Percentiles rank a stretch among this genome's conserved stretches.
These are phyloP conservation scores for Cryptomyrus ogoouensis DNA, from an alignment of 2,113 vertebrate genomes.

Conservation along the genomic window DNA sequence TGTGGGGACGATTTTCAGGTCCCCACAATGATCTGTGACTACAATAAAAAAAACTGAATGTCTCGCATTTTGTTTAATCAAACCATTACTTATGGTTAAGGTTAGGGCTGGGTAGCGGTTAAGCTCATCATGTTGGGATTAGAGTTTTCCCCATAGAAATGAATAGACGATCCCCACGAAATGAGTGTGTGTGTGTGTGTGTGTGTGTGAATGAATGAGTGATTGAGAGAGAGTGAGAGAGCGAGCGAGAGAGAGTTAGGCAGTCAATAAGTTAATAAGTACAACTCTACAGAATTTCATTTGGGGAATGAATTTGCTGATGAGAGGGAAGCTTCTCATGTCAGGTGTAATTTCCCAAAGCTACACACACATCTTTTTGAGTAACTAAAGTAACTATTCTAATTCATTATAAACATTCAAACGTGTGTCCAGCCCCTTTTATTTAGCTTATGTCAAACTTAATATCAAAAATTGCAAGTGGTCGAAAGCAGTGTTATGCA, in stretches of 20 bases:
- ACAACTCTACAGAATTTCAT: not conserved
- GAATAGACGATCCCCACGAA: not conserved
- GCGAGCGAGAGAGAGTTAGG: not conserved
- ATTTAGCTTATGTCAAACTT: not conserved
- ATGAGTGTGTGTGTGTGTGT: not conserved
- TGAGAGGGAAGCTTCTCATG: not conserved
- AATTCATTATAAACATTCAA: not conserved
- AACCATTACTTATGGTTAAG: not conserved
- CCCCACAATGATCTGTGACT: not conserved
- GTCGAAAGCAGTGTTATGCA: not conserved
- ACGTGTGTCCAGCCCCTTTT: not conserved
- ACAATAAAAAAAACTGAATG: not conserved
- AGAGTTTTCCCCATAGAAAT: not conserved
- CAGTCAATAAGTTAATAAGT: not conserved
- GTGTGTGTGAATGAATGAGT: not conserved
- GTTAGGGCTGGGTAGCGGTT: not conserved
- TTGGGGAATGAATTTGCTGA: not conserved
- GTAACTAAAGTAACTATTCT: not conserved
- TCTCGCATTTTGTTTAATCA: not conserved
- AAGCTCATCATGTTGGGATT: slow-evolving; percentile 15
- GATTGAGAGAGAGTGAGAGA: not conserved
- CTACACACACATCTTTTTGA: not conserved
- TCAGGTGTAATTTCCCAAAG: not conserved
- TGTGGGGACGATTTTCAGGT: not conserved
- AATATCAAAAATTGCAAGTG: not conserved